Evolutionary conservation across 1,140 invertebrate species (phyloP).

Genomic region (Achroia grisella): DNA sequence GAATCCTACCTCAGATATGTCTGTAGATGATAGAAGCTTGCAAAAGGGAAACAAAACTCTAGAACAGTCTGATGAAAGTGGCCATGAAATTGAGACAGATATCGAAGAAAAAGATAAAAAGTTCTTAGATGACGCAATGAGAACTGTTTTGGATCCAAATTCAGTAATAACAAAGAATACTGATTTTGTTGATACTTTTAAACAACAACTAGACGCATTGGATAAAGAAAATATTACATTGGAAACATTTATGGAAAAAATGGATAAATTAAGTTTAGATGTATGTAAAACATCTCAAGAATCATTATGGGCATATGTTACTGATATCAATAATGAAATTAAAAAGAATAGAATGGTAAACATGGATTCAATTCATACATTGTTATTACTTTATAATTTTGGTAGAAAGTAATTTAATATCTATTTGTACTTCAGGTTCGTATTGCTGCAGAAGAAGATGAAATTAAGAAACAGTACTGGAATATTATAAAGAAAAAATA

Average conservation of each 20-base stretch:
- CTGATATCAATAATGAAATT: constrained; percentile 46
- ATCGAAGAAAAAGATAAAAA: constrained; percentile 51
- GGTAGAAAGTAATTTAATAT: not conserved
- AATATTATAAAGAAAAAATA: constrained; percentile 58
- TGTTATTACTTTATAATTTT: no score
- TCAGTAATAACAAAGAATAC: constrained; percentile 36
- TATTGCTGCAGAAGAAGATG: constrained; percentile 59
- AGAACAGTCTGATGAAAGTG: constrained; percentile 52
- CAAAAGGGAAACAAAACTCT: constrained; percentile 37
- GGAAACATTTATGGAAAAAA: constrained; percentile 51
- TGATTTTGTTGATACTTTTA: constrained; percentile 43
- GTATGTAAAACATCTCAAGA: constrained; percentile 61
- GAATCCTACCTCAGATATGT: constrained; percentile 58
- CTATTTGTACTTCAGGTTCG: constrained; percentile 32
- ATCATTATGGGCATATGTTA: constrained; percentile 58
- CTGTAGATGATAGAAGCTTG: constrained; percentile 47
- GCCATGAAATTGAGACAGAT: constrained; percentile 48
- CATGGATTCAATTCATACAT: not conserved
- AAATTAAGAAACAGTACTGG: constrained; percentile 64
- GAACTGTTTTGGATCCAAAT: constrained; percentile 46
- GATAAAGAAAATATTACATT: constrained; percentile 47
- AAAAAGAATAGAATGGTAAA: constrained; percentile 62
- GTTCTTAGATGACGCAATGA: constrained; percentile 56
- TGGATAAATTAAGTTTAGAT: constrained; percentile 61
- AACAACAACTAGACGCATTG: constrained; percentile 44